Conservation (phyloP, 2,888 invertebrate genomes). For the Vanessa cardui region DNA sequence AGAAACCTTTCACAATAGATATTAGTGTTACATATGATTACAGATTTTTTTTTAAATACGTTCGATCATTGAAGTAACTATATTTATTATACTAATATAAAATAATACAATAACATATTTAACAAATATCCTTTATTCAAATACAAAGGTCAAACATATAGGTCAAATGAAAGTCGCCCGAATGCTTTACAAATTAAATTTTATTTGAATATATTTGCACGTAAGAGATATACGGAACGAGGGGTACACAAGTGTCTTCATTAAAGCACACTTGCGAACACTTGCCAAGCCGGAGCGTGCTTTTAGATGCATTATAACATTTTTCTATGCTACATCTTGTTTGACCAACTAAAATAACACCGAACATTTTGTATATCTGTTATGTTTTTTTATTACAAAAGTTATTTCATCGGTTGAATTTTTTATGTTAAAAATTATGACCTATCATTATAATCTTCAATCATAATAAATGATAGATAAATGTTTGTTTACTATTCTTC, state of each 20-base stretch:
- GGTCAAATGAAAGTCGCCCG: conserved; percentile 16
- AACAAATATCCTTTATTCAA: too few relatives aligned
- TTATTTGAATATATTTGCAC: conserved; percentile 12
- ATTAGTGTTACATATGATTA: too few relatives aligned
- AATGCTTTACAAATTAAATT: conserved; percentile 12
- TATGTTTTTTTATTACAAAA: not conserved
- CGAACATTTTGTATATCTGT: not conserved
- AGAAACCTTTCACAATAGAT: too few relatives aligned
- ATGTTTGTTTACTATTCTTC: too few relatives aligned
- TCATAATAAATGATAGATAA: too few relatives aligned
- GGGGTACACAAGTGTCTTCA: conserved; percentile 26
- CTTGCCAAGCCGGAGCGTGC: conserved; percentile 20
- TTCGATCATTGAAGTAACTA: too few relatives aligned
- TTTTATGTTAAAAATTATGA: too few relatives aligned
- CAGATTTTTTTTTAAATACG: too few relatives aligned
- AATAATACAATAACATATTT: too few relatives aligned
- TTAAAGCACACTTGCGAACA: conserved; percentile 22
- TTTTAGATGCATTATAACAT: conserved; percentile 18
- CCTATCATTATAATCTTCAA: too few relatives aligned
- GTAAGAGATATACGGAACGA: conserved; percentile 15
- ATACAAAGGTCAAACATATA: not conserved
- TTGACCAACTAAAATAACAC: not conserved
- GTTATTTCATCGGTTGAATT: too few relatives aligned
- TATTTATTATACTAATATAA: too few relatives aligned
- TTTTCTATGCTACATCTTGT: not conserved